Base-by-base conservation (phyloP, 1,140 invertebrate genomes). In the Aleiodes sp. region DNA sequence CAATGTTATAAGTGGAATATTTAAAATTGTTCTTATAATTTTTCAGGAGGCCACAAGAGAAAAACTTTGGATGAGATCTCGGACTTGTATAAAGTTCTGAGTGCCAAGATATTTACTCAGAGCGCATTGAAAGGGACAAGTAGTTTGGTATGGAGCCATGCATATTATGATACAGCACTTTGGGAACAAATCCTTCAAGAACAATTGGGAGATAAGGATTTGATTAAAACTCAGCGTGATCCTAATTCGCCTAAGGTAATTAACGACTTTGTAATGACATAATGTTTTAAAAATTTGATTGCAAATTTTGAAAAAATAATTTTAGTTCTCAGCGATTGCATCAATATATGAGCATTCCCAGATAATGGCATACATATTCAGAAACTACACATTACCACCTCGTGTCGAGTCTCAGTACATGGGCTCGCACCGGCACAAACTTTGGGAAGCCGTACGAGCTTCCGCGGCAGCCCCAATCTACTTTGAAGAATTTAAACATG, bases 391-490 rank as follows among this genome's bases (percentile, higher is more conserved):
- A 62, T 88, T 93, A 66, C 94, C 94, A 9, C 89, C 90, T 74
- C 88, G 90, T 46, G 87, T 91, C 4, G 90, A 92, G 65, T 93
- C 92, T 61, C 91, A 93, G 68, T 97, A 96, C 80, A 88, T 89
- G 56, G 96, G 97, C 29, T 92, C 89, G 24, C 89, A 89, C 72
- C 88, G 90, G 52, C 89, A 94, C 72, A 85, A 87, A 75, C 80
- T 97, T 12, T 98, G 96, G 95, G 92, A 98, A 87, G 94, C 94
- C 9, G 91, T 96, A 2, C 86, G 96, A 78, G 96, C 96, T 8
- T 97, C 95, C 7, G 94, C 95, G 39, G 96, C 96, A 57, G 96
- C 96, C 16, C 96, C 96, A 1, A 94, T 94, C 0, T 97, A 97
- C 86, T 98, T 97, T 86, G 91, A 95, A 80, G 95, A 97, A 80